A percentile compares a stretch with the other conserved stretches of the same genome.
phyloP scores from a whole-genome alignment of 1,140 invertebrate genomes.

The Seison nebaliae region DNA sequence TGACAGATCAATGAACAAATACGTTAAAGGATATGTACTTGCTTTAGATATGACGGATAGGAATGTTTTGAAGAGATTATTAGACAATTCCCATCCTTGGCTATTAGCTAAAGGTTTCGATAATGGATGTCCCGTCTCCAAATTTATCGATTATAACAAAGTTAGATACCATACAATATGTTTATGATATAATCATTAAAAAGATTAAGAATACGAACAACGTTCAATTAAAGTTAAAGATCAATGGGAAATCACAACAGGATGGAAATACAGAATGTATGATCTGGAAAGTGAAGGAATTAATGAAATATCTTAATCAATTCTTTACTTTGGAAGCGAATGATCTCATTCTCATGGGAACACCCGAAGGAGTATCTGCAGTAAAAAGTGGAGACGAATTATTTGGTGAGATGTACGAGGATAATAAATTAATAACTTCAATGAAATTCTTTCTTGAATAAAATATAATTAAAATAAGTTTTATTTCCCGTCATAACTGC shows the following conservation, averaged over 20 bases:
- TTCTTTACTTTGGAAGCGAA: slow-evolving; percentile 46
- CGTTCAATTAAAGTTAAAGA: slow-evolving; percentile 35
- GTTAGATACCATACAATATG: too few relatives aligned
- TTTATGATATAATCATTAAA: slow-evolving; percentile 28
- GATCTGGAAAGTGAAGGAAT: slow-evolving; percentile 39
- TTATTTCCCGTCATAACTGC: too few relatives aligned
- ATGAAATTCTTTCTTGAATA: too few relatives aligned
- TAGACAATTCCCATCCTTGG: slow-evolving; percentile 44
- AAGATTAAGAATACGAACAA: slow-evolving; percentile 33
- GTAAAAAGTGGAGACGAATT: slow-evolving; percentile 41
- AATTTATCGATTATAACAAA: too few relatives aligned
- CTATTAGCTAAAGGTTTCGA: slow-evolving; percentile 51
- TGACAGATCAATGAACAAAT: slow-evolving; percentile 35
- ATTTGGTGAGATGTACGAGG: too few relatives aligned
- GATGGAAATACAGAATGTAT: slow-evolving; percentile 39
- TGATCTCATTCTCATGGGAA: slow-evolving; percentile 49
- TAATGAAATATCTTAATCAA: slow-evolving; percentile 41
- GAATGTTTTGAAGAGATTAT: too few relatives aligned
- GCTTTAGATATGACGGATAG: slow-evolving; percentile 48
- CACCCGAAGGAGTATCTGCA: slow-evolving; percentile 41
- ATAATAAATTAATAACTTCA: too few relatives aligned
- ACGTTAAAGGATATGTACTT: slow-evolving; percentile 46
- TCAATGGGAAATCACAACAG: slow-evolving; percentile 23
- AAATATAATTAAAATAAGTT: too few relatives aligned
- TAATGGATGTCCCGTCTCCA: slow-evolving; percentile 46